phyloP scores from a whole-genome alignment of 2,888 invertebrate species.

The Rhaphigaster nebulosa region DNA sequence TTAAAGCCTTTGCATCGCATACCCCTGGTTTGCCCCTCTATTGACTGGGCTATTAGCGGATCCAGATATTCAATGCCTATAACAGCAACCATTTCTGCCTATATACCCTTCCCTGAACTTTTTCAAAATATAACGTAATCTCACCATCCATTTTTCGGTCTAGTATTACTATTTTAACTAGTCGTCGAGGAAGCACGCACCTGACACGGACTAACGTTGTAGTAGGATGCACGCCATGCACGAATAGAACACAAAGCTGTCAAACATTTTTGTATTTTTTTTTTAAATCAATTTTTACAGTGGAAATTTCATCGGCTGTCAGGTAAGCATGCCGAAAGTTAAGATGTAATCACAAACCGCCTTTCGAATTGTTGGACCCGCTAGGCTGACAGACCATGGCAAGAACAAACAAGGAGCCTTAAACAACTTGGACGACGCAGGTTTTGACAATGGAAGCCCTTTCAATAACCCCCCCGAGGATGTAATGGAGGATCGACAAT shows the following conservation, averaged over 20 bases:
- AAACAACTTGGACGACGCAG: not conserved
- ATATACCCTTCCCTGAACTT: no score
- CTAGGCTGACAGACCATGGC: not conserved
- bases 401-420: slow-evolving; percentile 7
- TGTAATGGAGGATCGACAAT: slow-evolving; percentile 14
- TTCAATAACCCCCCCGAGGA: slow-evolving; percentile 1
- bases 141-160: not conserved
- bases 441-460: slow-evolving; percentile 25
- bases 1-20: no score
- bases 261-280: not conserved
- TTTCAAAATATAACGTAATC: not conserved
- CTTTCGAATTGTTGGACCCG: not conserved
- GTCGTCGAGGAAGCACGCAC: not conserved
- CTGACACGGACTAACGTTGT: not conserved
- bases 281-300: not conserved
- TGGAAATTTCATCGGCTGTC: not conserved
- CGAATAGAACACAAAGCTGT: not conserved
- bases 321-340: not conserved
- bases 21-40: no score
- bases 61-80: no score
- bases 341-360: not conserved
- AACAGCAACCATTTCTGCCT: no score
- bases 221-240: not conserved
- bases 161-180: not conserved
- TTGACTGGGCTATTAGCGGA: no score